phyloP scores from a whole-genome alignment of 1,140 invertebrate genomes.

The Dendroctonus ponderosae region DNA sequence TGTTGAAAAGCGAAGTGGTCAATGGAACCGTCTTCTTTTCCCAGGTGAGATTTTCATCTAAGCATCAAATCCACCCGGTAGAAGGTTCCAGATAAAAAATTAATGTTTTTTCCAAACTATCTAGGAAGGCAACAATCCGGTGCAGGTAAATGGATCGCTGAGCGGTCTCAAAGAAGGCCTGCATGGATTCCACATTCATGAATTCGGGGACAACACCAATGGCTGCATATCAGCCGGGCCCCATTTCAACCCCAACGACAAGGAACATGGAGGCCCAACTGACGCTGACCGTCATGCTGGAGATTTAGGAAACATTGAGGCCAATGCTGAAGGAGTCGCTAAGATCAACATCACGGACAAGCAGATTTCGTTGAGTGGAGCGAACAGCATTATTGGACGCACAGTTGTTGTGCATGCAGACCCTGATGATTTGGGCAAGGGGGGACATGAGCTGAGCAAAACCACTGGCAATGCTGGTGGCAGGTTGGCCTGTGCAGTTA shows the following conservation, averaged over 20 bases:
- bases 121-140: constrained; percentile 55
- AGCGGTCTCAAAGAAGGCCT: constrained; percentile 65
- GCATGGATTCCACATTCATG: constrained; percentile 96
- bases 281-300: constrained; percentile 79
- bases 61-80: neutral
- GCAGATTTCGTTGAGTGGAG: constrained; percentile 71
- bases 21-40: constrained; percentile 77
- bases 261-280: constrained; percentile 81
- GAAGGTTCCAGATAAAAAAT: neutral
- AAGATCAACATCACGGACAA: constrained; percentile 76
- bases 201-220: constrained; percentile 96
- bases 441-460: constrained; percentile 90
- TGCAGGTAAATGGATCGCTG: constrained; percentile 71
- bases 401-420: constrained; percentile 91
- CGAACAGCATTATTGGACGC: constrained; percentile 81
- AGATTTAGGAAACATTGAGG: constrained; percentile 88
- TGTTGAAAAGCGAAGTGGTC: constrained; percentile 75
- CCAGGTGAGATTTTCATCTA: constrained; percentile 56
- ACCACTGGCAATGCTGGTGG: constrained; percentile 97
- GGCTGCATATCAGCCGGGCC: constrained; percentile 93
- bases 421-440: constrained; percentile 90
- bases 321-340: constrained; percentile 69
- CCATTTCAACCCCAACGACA: constrained; percentile 89
- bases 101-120: neutral
- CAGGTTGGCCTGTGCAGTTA: constrained; percentile 94